Evolutionary conservation across 2,888 invertebrate species (phyloP).

Genomic region (Acrobeloides nanus): DNA sequence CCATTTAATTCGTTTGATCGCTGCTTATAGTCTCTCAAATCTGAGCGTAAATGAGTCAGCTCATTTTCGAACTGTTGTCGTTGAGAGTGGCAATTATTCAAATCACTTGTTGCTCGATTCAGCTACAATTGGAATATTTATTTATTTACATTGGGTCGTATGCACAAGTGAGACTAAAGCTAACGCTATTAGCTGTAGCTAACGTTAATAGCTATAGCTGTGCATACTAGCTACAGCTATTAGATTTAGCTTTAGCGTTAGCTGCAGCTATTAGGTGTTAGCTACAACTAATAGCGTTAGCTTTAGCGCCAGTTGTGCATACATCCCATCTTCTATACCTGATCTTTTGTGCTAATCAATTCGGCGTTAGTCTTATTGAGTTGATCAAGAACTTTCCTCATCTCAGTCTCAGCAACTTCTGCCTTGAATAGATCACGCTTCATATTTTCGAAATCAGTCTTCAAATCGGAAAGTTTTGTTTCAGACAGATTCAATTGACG

Average conservation of each 20-base stretch:
- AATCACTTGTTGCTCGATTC: conserved; percentile 36
- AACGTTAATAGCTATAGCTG: no score
- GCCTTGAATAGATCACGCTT: conserved; percentile 43
- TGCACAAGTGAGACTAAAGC: no score
- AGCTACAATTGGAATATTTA: conserved; percentile 22
- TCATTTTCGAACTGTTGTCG: conserved; percentile 45
- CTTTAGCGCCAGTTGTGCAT: no score
- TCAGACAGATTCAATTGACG: conserved; percentile 43
- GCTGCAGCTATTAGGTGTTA: not conserved
- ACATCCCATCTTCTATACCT: conserved; percentile 20
- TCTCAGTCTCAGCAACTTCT: conserved; percentile 42
- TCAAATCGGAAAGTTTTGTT: conserved; percentile 41
- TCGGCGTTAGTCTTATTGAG: conserved; percentile 40
- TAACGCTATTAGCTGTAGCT: no score
- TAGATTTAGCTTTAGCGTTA: conserved; percentile 1
- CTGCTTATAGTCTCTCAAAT: conserved; percentile 50
- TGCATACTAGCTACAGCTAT: no score
- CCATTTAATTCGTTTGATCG: conserved; percentile 39
- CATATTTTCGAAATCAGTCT: conserved; percentile 44
- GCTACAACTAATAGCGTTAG: no score
- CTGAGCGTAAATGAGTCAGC: conserved; percentile 37
- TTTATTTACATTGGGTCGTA: no score
- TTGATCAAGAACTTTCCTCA: conserved; percentile 38
- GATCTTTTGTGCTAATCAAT: conserved; percentile 37
- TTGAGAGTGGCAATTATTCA: conserved; percentile 34